Evolutionary conservation across 2,797 vertebrate genomes (phyloP), one percentile per base, ranked within the genome.

Genomic region (Cynodonichthys magdalenae): DNA sequence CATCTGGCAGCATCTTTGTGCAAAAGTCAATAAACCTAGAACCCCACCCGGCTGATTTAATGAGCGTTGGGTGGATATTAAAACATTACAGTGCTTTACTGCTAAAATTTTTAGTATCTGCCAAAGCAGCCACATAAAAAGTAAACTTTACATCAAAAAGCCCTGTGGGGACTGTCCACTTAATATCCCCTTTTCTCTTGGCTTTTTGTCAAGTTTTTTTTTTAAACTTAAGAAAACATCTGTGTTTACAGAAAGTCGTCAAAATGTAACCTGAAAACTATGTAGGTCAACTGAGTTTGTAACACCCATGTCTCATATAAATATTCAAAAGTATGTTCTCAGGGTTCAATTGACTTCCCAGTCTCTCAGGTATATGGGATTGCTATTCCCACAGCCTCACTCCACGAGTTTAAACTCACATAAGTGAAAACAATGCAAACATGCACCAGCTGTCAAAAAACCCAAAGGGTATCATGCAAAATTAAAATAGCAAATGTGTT

Each of bases 371-470:
- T 9, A 20, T 48, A 15, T 58, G 10, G 53, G 27, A 20, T 51
- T 59, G 34, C 39, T 58, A 45, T 48, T 47, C 34, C 46, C 39
- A 61, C 55, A 72, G 27, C 53, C 18, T 24, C 46, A 56, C 51
- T 41, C 3, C 59, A 62, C 47, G 59, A 24, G 18, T 60, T 63
- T 54, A 50, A 28, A 63, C 41, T 24, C 60, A 39, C 63, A 67
- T 47, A n/a, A 70, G 59, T 44, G 70, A 45, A 61, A 47, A 58
- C 56, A 67, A 57, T 56, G 29, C 28, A 70, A 74, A 74, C 31
- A 53, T 39, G 44, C n/a, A 69, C 29, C 74, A 84, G 74, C 75
- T 79, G 77, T 78, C 59, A 70, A 39, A 59, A 15, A 66, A 58
- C 36, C 19, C 55, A 29, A 64, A 54, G 46, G 41, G 45, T 63